phyloP scores from a whole-genome alignment of 1,140 invertebrate genomes.

The Muscidifurax raptorellus region DNA sequence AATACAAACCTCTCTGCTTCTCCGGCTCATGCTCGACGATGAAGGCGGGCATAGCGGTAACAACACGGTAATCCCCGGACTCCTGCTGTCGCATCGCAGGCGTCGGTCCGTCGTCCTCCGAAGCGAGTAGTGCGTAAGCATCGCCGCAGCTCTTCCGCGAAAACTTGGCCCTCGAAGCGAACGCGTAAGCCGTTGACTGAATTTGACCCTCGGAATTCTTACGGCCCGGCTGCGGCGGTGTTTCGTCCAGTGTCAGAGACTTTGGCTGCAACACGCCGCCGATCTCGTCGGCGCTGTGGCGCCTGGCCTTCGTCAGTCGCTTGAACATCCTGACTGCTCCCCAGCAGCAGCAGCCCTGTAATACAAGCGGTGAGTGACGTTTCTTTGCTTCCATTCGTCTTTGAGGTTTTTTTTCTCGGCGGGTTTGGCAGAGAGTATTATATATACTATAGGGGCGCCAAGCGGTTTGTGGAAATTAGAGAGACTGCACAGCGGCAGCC shows the following conservation, averaged over 20 bases:
- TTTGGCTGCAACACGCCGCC: conserved; percentile 55
- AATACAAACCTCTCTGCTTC: conserved; percentile 67
- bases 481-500: background rate
- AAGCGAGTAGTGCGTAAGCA: conserved; percentile 63
- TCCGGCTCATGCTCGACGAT: conserved; percentile 76
- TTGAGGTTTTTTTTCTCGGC: background rate
- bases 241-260: conserved; percentile 60
- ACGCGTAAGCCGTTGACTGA: background rate
- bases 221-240: conserved; percentile 58
- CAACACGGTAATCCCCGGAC: conserved; percentile 73
- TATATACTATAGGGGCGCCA: background rate
- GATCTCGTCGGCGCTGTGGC: conserved; percentile 71
- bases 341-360: conserved; percentile 55
- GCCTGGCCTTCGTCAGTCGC: conserved; percentile 70
- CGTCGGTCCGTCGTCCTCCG: conserved; percentile 63
- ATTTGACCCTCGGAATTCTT: conserved; percentile 60
- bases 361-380: conserved; percentile 10
- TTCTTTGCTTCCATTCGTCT: background rate
- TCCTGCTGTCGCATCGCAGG: conserved; percentile 25
- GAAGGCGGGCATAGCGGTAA: conserved; percentile 76
- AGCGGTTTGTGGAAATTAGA: background rate
- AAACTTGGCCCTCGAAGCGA: conserved; percentile 65
- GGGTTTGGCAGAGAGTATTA: background rate
- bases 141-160: conserved; percentile 70
- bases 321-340: conserved; percentile 67